These are phyloP conservation scores for Euwallacea fornicatus DNA, from an alignment of 1,140 invertebrate species.

Conservation along the genomic window DNA sequence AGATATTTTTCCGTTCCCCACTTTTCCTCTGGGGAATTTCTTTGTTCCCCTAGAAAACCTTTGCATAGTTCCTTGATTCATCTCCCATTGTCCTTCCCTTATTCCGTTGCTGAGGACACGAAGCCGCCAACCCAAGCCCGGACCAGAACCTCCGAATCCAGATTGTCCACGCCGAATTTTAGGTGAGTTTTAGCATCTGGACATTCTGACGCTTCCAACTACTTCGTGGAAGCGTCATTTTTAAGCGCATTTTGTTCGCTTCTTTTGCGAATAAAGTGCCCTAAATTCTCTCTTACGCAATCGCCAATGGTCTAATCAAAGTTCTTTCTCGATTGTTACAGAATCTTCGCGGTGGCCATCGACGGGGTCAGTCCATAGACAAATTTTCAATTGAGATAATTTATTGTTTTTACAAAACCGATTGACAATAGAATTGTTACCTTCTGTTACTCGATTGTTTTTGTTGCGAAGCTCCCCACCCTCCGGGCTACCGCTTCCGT, in stretches of 20 bases:
- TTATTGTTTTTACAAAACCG: background rate
- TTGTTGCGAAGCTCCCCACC: background rate
- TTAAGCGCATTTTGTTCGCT: constrained; percentile 5
- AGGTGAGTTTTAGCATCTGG: too few species aligned
- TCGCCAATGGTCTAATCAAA: background rate
- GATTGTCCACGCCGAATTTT: too few species aligned
- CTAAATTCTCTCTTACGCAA: background rate
- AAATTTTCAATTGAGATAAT: background rate
- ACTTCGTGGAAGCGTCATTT: too few species aligned
- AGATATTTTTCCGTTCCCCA: background rate
- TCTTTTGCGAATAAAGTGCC: constrained; percentile 18
- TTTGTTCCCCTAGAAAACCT: too few species aligned
- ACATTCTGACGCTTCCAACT: too few species aligned
- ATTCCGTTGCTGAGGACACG: too few species aligned
- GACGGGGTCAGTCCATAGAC: background rate
- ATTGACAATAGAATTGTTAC: background rate
- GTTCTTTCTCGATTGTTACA: constrained; percentile 28
- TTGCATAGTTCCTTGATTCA: too few species aligned
- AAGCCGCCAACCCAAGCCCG: too few species aligned
- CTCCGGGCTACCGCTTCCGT: background rate
- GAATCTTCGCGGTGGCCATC: constrained; percentile 11
- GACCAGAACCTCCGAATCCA: too few species aligned
- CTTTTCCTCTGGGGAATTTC: background rate
- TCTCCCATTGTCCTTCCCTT: background rate
- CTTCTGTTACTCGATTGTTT: constrained; percentile 1